Conservation (phyloP, 2,797 vertebrate genomes). For the Aeoliscus strigatus region DNA sequence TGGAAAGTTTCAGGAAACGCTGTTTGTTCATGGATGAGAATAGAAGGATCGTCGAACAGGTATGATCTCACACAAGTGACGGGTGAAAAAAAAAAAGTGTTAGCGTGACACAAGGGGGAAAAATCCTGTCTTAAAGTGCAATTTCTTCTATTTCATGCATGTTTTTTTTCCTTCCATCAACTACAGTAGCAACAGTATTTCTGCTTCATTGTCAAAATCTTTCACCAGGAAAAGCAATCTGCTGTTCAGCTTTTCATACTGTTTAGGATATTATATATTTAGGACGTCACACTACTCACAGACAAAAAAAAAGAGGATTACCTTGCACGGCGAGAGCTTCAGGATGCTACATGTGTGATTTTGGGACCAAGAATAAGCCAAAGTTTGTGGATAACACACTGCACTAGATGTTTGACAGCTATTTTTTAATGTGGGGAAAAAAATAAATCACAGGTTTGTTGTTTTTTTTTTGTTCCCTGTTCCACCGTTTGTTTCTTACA, state of each 20-base stretch:
- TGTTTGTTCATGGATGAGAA: background rate
- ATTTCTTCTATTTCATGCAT: slow-evolving; percentile 37
- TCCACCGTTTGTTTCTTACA: slow-evolving; percentile 33
- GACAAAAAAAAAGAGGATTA: slow-evolving; percentile 28
- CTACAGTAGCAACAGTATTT: too few relatives aligned
- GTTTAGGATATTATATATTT: too few relatives aligned
- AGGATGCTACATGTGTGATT: slow-evolving; percentile 32
- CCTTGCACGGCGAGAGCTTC: slow-evolving; percentile 35
- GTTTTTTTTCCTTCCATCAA: too few relatives aligned
- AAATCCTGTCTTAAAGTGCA: slow-evolving; percentile 55
- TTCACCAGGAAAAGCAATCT: too few relatives aligned
- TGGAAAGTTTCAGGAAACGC: slow-evolving; percentile 12
- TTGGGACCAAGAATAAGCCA: slow-evolving; percentile 70
- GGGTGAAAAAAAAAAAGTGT: background rate
- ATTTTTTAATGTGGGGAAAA: slow-evolving; percentile 44
- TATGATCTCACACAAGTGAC: slow-evolving; percentile 11
- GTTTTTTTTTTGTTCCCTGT: slow-evolving; percentile 33
- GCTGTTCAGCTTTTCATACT: too few relatives aligned
- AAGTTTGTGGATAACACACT: slow-evolving; percentile 65
- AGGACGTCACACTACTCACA: slow-evolving; percentile 18
- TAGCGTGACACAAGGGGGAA: slow-evolving; percentile 11
- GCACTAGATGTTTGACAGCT: slow-evolving; percentile 58
- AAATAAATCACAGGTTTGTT: too few relatives aligned
- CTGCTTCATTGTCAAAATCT: slow-evolving; percentile 11
- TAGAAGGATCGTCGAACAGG: slow-evolving; percentile 1